Evolutionary conservation across 2,797 vertebrate genomes (phyloP), one percentile per base, ranked within the genome.

Genomic region (Pseudomugil tenellus): DNA sequence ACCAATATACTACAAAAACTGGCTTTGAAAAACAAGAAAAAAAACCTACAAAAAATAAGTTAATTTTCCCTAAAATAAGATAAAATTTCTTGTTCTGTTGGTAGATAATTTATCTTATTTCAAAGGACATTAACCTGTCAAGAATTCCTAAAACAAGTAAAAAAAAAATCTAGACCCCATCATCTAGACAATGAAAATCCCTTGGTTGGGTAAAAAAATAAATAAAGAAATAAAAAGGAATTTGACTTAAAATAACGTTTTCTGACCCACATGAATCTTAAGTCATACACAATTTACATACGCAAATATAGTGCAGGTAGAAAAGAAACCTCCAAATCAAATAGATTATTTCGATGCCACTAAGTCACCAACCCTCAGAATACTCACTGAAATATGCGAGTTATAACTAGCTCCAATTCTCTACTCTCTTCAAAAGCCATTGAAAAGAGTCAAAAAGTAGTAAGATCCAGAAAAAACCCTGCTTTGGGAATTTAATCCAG

Each of bases 391-490:
- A 71, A 28, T 76, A 34, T 57, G 25, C 43, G 23, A 41, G 53
- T 71, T 71, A 67, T 62, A 63, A 64, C 54, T 13, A 39, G 25
- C 49, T 79, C 55, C 28, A 55, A 74, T 81, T 76, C 41, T 66
- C 51, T 66, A 59, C 64, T 49, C 46, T 62, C 31, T 59, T 77
- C 28, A 59, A 75, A 84, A 74, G 39, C 65, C 51, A 51, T 21
- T 46, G 59, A 75, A 55, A 52, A 51, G 58, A 80, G 57, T 78
- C 67, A 72, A 70, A 77, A 55, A 79, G 72, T 70, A 53, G 60
- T 13, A 23, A 75, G 67, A 79, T 57, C 61, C 67, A 58, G 73
- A 80, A 73, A 61, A 85, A 84, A 79, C 72, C 84, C 81, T 34
- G 34, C 76, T 67, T 21, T 65, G 72, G 74, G 78, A 79, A 57